Evolutionary conservation across 1,140 invertebrate genomes (phyloP).

Genomic region (Stegodyphus mimosarum): DNA sequence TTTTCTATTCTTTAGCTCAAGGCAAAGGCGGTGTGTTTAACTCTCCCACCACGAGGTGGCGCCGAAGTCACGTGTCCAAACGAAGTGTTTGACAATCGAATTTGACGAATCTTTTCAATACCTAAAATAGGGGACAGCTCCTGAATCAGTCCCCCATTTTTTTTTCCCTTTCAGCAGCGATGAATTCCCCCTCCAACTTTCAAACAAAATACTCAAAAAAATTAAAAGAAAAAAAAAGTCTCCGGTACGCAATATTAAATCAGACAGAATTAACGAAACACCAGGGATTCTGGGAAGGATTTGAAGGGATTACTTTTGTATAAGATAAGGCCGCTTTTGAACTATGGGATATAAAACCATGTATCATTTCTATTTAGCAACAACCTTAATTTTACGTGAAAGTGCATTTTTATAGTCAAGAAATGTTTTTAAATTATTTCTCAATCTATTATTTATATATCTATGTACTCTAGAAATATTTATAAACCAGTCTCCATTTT

Average conservation of each 20-base stretch:
- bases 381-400: too few species aligned
- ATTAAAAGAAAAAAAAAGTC: too few species aligned
- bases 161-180: background rate
- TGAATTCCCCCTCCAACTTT: background rate
- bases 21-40: slow-evolving; percentile 43
- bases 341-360: too few species aligned
- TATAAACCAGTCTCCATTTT: too few species aligned
- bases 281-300: background rate
- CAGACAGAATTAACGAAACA: slow-evolving; percentile 33
- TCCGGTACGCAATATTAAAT: slow-evolving; percentile 19
- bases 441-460: too few species aligned
- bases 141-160: background rate
- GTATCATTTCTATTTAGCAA: too few species aligned
- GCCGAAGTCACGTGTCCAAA: slow-evolving; percentile 49
- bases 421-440: too few species aligned
- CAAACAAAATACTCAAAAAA: too few species aligned
- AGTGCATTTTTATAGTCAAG: too few species aligned
- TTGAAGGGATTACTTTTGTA: background rate
- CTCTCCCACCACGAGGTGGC: slow-evolving; percentile 55
- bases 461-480: too few species aligned
- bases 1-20: background rate
- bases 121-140: background rate
- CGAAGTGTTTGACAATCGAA: slow-evolving; percentile 57
- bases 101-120: slow-evolving; percentile 60
- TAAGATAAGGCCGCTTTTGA: too few species aligned